Percentiles rank a stretch among this genome's conserved stretches.
These are phyloP conservation scores for Myanophis thanlyinensis DNA, from an alignment of 2,113 vertebrate species.

Conservation along the genomic window DNA sequence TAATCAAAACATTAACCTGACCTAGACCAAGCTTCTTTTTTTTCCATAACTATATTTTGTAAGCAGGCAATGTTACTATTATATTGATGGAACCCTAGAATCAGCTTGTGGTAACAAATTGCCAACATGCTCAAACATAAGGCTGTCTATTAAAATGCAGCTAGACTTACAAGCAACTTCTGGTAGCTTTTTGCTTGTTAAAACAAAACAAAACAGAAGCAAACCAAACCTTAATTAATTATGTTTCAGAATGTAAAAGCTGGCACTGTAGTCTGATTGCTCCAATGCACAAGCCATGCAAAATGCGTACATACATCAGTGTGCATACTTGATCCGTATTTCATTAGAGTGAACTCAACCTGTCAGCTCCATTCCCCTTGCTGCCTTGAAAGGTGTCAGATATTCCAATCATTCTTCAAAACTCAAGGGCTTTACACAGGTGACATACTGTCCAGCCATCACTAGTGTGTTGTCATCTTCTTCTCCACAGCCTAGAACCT, in stretches of 20 bases:
- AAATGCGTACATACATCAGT: background rate
- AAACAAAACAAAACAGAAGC: background rate
- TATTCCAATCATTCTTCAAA: background rate
- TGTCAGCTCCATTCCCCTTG: background rate
- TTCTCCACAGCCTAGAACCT: background rate
- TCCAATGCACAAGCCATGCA: background rate
- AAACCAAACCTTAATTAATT: background rate
- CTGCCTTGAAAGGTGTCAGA: background rate
- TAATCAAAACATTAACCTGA: background rate
- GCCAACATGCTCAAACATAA: slow-evolving; percentile 20
- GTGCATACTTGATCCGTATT: background rate
- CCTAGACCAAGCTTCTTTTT: background rate
- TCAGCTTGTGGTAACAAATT: slow-evolving; percentile 7
- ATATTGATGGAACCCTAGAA: background rate
- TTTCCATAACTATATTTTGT: slow-evolving; percentile 13
- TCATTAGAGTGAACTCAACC: background rate
- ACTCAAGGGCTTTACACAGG: background rate
- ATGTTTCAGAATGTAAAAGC: background rate
- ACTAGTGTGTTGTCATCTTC: background rate
- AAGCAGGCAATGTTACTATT: slow-evolving; percentile 31
- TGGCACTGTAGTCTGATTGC: background rate
- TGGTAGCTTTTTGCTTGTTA: background rate
- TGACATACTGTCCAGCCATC: background rate
- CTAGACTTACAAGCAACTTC: background rate
- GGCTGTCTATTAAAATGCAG: background rate